Percentiles rank a stretch among this genome's conserved stretches.
These are phyloP conservation scores for Probosciger aterrimus DNA, from an alignment of 2,113 vertebrate species.

Conservation along the genomic window DNA sequence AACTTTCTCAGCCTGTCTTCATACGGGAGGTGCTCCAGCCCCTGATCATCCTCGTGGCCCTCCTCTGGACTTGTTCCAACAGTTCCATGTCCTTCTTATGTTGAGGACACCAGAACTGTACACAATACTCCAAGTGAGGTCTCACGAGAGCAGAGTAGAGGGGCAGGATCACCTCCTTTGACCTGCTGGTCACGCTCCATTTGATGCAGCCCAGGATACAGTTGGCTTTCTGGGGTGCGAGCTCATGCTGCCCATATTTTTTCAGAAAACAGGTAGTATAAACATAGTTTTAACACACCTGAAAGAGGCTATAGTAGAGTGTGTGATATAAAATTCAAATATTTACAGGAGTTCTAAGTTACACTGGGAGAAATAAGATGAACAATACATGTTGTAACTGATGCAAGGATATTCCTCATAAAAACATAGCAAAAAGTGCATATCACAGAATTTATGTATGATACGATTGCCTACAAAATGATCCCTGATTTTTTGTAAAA, in stretches of 20 bases:
- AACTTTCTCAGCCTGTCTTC: background rate
- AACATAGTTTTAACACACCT: background rate
- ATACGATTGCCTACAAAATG: background rate
- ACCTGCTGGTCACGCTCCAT: background rate
- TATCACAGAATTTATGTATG: background rate
- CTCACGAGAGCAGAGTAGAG: background rate
- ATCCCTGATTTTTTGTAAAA: background rate
- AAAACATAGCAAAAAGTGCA: background rate
- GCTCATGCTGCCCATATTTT: background rate
- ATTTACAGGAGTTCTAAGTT: background rate
- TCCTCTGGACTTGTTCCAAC: background rate
- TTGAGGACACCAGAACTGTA: background rate
- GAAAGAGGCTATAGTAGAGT: slow-evolving; percentile 5
- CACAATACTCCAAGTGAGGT: background rate
- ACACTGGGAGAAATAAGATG: background rate
- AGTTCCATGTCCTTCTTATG: background rate
- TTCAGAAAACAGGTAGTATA: slow-evolving; percentile 27
- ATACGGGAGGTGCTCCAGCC: background rate
- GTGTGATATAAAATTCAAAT: background rate
- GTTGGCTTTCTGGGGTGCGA: background rate
- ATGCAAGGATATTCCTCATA: background rate
- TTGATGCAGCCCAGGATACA: background rate
- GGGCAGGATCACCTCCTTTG: background rate
- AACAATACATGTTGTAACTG: background rate
- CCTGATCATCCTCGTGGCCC: background rate